Conservation (phyloP, 2,888 invertebrate species). For the Mechanitis mazaeus region DNA sequence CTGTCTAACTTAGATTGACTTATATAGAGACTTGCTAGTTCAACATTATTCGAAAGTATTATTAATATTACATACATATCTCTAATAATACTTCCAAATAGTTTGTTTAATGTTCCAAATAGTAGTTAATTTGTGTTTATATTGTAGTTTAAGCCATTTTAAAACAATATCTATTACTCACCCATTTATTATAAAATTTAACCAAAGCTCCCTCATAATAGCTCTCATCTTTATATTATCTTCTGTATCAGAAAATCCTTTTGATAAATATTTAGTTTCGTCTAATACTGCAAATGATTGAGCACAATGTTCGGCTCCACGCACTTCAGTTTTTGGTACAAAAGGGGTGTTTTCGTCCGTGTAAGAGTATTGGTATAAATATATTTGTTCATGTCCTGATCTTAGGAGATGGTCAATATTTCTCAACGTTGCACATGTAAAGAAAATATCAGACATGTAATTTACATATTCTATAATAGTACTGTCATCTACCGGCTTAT, state of each 20-base stretch:
- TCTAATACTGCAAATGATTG: neutral
- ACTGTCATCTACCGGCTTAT: neutral
- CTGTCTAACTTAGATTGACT: too few relatives aligned
- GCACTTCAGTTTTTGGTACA: neutral
- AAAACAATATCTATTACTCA: conserved; percentile 30
- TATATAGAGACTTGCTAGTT: too few relatives aligned
- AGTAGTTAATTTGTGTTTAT: too few relatives aligned
- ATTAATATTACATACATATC: too few relatives aligned
- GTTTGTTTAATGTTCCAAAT: too few relatives aligned
- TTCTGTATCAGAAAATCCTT: conserved; percentile 3
- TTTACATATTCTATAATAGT: neutral
- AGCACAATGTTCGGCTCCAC: neutral
- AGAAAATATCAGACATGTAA: neutral
- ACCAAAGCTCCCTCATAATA: conserved; percentile 19
- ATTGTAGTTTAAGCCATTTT: too few relatives aligned
- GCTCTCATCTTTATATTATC: conserved; percentile 13
- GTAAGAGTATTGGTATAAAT: too few relatives aligned
- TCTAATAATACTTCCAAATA: too few relatives aligned
- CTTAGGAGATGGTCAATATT: neutral
- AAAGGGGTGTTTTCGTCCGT: neutral
- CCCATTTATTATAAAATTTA: conserved; percentile 25
- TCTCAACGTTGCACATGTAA: neutral
- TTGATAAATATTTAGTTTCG: neutral
- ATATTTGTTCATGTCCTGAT: neutral
- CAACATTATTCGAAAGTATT: too few relatives aligned